Evolutionary conservation across 1,140 invertebrate genomes (phyloP).

Genomic region (Zaprionus davidi): DNA sequence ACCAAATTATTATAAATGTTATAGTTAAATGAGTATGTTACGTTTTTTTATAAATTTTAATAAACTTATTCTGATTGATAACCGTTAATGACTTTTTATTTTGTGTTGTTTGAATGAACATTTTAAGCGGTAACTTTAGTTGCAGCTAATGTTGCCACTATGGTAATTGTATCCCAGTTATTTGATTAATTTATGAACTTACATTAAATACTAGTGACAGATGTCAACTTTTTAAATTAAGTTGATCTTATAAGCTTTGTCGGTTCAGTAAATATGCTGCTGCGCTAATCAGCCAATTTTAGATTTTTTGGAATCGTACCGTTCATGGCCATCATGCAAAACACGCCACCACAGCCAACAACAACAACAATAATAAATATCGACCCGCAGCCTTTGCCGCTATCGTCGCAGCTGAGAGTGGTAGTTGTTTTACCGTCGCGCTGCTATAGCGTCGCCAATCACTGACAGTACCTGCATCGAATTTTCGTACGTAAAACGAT

Average conservation of each 20-base stretch:
- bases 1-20: too few relatives aligned
- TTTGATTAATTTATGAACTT: not conserved
- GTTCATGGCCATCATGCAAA: slow-evolving; percentile 1
- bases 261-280: not conserved
- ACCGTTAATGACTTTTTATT: not conserved
- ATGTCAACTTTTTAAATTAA: not conserved
- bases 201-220: not conserved
- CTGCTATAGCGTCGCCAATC: slow-evolving; percentile 41
- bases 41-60: too few relatives aligned
- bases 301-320: not conserved
- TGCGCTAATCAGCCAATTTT: not conserved
- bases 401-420: slow-evolving; percentile 38
- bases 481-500: slow-evolving; percentile 46
- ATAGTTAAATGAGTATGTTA: too few relatives aligned
- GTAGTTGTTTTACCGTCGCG: slow-evolving; percentile 48
- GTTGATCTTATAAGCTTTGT: not conserved
- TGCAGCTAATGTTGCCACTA: not conserved
- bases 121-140: not conserved
- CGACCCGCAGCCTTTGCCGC: slow-evolving; percentile 33
- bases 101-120: not conserved
- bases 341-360: slow-evolving; percentile 4
- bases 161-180: not conserved
- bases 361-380: slow-evolving; percentile 42
- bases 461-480: slow-evolving; percentile 37
- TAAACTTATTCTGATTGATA: too few relatives aligned